Evolutionary conservation across 2,797 vertebrate genomes (phyloP).

Genomic region (Hyperoplus immaculatus): DNA sequence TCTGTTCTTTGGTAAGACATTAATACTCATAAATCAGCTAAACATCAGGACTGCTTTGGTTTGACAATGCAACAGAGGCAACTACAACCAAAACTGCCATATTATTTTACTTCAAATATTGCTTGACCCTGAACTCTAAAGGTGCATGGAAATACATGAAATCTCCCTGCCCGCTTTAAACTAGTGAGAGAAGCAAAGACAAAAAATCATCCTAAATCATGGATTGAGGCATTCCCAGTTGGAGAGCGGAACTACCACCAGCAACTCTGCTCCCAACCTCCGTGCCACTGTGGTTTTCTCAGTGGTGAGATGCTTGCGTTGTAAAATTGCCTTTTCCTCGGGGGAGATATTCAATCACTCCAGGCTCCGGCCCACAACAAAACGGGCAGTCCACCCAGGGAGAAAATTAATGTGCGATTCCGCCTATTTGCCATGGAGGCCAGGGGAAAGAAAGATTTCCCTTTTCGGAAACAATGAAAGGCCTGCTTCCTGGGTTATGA

Average conservation of each 20-base stretch:
- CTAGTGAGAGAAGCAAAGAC: not conserved
- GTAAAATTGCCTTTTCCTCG: constrained; percentile 78
- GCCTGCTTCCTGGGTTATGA: constrained; percentile 62
- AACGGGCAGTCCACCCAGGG: constrained; percentile 60
- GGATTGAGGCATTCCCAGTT: not conserved
- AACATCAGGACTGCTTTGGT: not conserved
- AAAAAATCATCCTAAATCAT: not conserved
- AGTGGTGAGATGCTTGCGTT: constrained; percentile 59
- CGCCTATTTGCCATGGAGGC: constrained; percentile 71
- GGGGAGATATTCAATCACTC: constrained; percentile 83
- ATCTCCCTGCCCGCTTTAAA: not conserved
- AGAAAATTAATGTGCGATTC: constrained; percentile 73
- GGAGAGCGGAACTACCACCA: constrained; percentile 8
- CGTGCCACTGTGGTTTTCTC: constrained; percentile 55
- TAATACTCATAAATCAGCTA: not conserved
- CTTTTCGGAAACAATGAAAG: constrained; percentile 66
- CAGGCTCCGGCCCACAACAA: constrained; percentile 71
- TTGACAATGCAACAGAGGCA: not conserved
- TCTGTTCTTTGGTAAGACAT: not conserved
- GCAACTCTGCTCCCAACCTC: constrained; percentile 36
- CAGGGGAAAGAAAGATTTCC: constrained; percentile 66
- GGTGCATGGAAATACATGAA: not conserved
- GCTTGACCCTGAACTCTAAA: not conserved
- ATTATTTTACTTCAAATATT: not conserved
- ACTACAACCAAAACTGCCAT: not conserved